Evolutionary conservation across 2,113 vertebrate species (phyloP), one percentile per base, ranked within the genome.

Genomic region (Rhombomys opimus): DNA sequence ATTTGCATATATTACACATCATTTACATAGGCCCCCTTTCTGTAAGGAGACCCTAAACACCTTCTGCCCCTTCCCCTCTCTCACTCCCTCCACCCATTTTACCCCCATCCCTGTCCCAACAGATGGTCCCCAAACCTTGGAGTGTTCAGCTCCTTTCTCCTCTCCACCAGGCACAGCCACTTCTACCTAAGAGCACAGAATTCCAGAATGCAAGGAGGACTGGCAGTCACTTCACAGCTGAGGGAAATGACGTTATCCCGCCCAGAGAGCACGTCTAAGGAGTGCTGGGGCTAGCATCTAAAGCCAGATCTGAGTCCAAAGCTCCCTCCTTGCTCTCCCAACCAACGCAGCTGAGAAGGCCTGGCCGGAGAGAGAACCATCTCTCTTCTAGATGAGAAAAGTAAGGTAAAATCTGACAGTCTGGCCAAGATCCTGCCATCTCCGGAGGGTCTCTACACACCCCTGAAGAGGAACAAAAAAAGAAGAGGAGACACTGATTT

Each of bases 1-100:
- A 96, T 97, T 93, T 95, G 97, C 97, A 95, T 93, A 52, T 38
- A 50, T 5, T 7, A 7, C 57, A 30, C 35, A 35, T 92, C 41
- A 54, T 95, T 96, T 94, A 95, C 68, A 67, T 85, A 76, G 25
- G 38, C 30, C 87, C 32, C 63, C 90, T 87, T 78, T 95, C 50
- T 6, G 1, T 20, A 13, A 32, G 67, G 32, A 80, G 77, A 54
- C 54, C 38, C 25, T 27, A 25, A 78, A 52, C 63, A 30, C 41
- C 57, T 15, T 32, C n/a, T 20, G 70, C 59, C 63, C 80, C n/a
- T 81, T 35, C 82, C 52, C 3, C 30, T 12, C 4, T 67, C 50
- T 84, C 54, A 2, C 50, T 22, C 4, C 61, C 35, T 20, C n/a
- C 15, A 78, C 59, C 65, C 50, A 25, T 54, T 18, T 30, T 30